Evolutionary conservation across 2,888 invertebrate species (phyloP), one percentile per base, ranked within the genome.

Genomic region (Platynereis dumerilii): DNA sequence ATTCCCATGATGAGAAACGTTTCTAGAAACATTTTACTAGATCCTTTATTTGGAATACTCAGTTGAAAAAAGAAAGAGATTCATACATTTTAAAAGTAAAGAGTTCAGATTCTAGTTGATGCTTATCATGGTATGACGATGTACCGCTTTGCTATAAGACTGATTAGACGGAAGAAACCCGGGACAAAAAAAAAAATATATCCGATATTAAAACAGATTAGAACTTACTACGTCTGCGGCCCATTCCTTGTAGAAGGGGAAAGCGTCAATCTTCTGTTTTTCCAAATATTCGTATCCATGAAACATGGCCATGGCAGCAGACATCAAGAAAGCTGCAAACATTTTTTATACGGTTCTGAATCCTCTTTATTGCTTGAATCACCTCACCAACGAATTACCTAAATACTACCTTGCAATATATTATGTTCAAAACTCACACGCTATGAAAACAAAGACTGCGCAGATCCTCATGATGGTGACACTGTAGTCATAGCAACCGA

Each of bases 401-500:
- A 42, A 15, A 42, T 42, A 42, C 12, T 42, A 15, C 12, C 17
- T 15, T 42, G 17, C 12, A 15, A 42, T 42, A 42, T 34, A 7
- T 34, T 7, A 34, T 34, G 34, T 26, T 27, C 28, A 7, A 22
- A n/a, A 24, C 54, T 60, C 34, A 65, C 65, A 60, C 29, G 34
- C 59, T 2, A 66, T 17, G 44, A 66, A 66, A 20, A 58, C 55
- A 15, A 66, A 93, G 10, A 95, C 92, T 58, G 94, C 94, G 15
- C 44, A 53, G 34, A 34, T 54, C 39, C 56, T 59, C 24, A 62
- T 22, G 10, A 60, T n/a, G 17, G 54, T 53, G 39, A 54, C 42
- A 12, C 22, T 65, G 75, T 96, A 88, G 85, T 93, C 91, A 94
- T 96, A 98, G 85, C 97, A 98, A 75, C 97, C 96, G 39, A 95